Evolutionary conservation across 2,113 vertebrate genomes (phyloP).

Genomic region (Chelonoidis abingdonii): DNA sequence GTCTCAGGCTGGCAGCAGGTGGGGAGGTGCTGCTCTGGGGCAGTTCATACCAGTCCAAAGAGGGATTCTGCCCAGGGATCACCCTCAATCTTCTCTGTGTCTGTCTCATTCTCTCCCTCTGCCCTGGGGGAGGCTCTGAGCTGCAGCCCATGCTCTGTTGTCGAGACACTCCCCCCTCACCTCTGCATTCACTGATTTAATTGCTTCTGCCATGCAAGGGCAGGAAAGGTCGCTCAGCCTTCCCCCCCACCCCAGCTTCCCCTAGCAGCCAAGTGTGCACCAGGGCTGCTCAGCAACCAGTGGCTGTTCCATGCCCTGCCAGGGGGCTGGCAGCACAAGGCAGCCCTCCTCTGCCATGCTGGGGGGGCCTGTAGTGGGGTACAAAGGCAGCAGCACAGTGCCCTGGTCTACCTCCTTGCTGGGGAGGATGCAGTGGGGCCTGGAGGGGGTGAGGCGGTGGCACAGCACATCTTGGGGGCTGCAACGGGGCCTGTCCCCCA

Average conservation of each 20-base stretch:
- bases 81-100: too few relatives aligned
- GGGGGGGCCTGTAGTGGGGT: neutral
- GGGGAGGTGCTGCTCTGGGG: neutral
- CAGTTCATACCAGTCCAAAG: neutral
- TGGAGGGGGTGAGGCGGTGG: neutral
- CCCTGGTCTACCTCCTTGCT: neutral
- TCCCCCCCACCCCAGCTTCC: neutral
- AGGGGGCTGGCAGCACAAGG: neutral
- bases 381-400: neutral
- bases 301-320: neutral
- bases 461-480: neutral
- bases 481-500: neutral
- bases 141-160: neutral
- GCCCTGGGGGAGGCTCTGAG: neutral
- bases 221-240: neutral
- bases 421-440: neutral
- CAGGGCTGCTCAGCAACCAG: constrained; percentile 1
- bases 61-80: neutral
- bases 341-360: neutral
- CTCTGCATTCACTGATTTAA: neutral
- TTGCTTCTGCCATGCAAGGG: constrained; percentile 32
- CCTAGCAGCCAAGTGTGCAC: neutral
- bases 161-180: neutral
- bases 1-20: too few relatives aligned
- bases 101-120: neutral